phyloP scores from a whole-genome alignment of 2,888 invertebrate genomes.

The Tenthredo notha region DNA sequence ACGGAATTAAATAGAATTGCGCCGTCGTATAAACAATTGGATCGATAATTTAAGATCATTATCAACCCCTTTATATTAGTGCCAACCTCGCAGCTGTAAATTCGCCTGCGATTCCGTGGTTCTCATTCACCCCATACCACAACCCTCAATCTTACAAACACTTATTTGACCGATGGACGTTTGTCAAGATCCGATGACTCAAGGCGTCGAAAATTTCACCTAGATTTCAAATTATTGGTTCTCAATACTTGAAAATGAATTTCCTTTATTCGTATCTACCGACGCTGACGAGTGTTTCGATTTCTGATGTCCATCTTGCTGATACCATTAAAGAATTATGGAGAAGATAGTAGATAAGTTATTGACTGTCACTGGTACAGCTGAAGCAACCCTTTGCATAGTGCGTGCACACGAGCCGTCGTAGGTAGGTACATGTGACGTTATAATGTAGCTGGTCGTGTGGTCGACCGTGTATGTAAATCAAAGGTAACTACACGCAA shows the following conservation, averaged over 20 bases:
- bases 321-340: background rate
- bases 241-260: background rate
- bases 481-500: conserved; percentile 74
- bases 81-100: conserved; percentile 71
- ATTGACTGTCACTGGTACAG: conserved; percentile 71
- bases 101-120: conserved; percentile 68
- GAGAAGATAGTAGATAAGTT: conserved; percentile 60
- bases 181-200: background rate
- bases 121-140: conserved; percentile 61
- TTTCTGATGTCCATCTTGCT: background rate
- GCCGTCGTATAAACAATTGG: conserved; percentile 77
- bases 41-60: conserved; percentile 78
- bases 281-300: background rate
- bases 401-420: conserved; percentile 76
- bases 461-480: conserved; percentile 73
- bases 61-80: conserved; percentile 75
- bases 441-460: conserved; percentile 71
- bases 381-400: conserved; percentile 73
- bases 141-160: background rate
- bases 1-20: conserved; percentile 74
- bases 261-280: background rate
- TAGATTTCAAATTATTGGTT: background rate
- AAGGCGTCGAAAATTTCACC: background rate
- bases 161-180: background rate
- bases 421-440: conserved; percentile 70